Conservation (phyloP, 64 coral and sea anemone species). For the Montipora sp. region DNA sequence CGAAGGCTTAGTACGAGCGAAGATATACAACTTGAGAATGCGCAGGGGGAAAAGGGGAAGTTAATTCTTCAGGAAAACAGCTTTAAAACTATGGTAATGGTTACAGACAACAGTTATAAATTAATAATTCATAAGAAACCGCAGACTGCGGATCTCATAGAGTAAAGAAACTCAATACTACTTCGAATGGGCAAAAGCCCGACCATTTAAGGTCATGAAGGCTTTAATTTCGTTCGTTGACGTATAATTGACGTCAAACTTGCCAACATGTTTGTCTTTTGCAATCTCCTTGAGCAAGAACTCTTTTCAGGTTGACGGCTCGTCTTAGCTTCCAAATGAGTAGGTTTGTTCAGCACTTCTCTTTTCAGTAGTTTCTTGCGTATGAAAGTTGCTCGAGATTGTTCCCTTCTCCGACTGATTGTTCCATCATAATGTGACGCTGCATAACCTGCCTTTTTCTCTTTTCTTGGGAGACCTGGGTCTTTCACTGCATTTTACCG, state of each 20-base stretch:
- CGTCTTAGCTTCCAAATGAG: not conserved
- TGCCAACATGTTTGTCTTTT: not conserved
- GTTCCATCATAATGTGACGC: no score
- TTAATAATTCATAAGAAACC: not conserved
- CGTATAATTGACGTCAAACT: constrained; percentile 7
- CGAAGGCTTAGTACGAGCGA: not conserved
- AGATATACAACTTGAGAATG: not conserved
- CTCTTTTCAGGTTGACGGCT: not conserved
- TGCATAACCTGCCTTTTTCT: no score
- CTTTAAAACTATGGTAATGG: not conserved
- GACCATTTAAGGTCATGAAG: not conserved
- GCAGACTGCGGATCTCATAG: not conserved
- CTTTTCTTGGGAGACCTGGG: no score
- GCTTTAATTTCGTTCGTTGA: not conserved
- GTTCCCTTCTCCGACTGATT: no score
- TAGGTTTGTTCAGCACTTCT: no score
- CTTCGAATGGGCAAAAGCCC: not conserved
- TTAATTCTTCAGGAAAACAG: not conserved
- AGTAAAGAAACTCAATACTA: not conserved
- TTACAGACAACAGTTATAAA: not conserved
- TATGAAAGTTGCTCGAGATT: no score
- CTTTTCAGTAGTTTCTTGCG: no score
- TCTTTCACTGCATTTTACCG: no score
- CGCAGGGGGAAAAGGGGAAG: not conserved
- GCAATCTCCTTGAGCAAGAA: not conserved